Evolutionary conservation across 2,797 vertebrate species (phyloP), one percentile per base, ranked within the genome.

Genomic region (Fistularia tabacaria): DNA sequence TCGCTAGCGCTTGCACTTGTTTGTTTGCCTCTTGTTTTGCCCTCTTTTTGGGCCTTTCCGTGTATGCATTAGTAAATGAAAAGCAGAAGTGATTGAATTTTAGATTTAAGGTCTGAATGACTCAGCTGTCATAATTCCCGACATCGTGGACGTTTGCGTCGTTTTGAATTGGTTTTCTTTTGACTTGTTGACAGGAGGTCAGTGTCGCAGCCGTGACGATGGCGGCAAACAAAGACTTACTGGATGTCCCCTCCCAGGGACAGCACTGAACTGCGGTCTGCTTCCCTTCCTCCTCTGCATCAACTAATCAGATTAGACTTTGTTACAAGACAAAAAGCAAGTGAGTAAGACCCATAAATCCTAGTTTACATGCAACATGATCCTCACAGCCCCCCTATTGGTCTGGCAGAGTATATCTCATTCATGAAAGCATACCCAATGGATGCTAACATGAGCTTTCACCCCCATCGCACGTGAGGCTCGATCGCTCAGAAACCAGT

Each of bases 381-480:
- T 59, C 62, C 45, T 13, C n/a, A 11, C 10, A n/a, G 3, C 10
- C 43, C 45, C 49, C 42, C 48, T 71, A 49, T 51, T 25, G 57
- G 63, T 40, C 49, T 63, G 36, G 8, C 64, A 49, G 46, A 49
- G 55, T 7, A 6, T 14, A 11, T 56, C 14, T 47, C 62, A 52
- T 68, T 67, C 73, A 41, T 51, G 48, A 60, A 72, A 72, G 67
- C 62, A 80, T 84, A 73, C 65, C 77, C 77, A 64, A 54, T 54
- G 72, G 52, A 71, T 82, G 59, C 59, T 38, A 66, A 12, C 61
- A 64, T 37, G 74, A 81, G 66, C 71, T 80, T 74, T 74, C 83
- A 79, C 68, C 54, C 38, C 71, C 79, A 81, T 55, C 36, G 72
- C 78, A 36, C 47, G 25, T 1, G n/a, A 40, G 6, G 51, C 50